Percentiles rank a stretch among this genome's conserved stretches.
These are phyloP conservation scores for Himalopsyche phryganea DNA, from an alignment of 1,140 invertebrate genomes.

Conservation along the genomic window DNA sequence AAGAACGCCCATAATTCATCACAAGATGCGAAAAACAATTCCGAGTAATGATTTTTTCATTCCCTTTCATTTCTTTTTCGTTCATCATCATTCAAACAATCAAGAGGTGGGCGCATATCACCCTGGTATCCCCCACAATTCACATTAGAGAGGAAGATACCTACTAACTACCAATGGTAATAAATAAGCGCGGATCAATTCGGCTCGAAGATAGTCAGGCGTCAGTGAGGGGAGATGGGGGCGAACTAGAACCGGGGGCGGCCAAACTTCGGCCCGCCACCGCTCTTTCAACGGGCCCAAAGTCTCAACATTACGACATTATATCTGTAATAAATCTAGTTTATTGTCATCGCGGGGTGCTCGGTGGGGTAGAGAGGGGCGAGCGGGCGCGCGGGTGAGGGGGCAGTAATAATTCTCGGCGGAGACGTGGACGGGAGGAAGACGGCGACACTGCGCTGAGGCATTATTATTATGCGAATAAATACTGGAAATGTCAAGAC, in stretches of 20 bases:
- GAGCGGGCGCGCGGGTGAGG: conserved; percentile 44
- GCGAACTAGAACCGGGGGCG: conserved; percentile 10
- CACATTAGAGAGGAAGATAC: conserved; percentile 5
- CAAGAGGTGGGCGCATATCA: neutral
- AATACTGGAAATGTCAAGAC: conserved; percentile 57
- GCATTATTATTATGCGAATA: conserved; percentile 61
- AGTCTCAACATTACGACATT: conserved; percentile 36
- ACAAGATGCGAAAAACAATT: too few relatives aligned
- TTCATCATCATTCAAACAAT: neutral
- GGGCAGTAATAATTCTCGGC: conserved; percentile 53
- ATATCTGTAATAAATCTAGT: conserved; percentile 36
- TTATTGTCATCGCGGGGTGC: conserved; percentile 38
- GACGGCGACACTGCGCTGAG: conserved; percentile 48
- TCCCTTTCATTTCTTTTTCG: neutral
- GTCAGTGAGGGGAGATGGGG: conserved; percentile 5
- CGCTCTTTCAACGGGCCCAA: conserved; percentile 35
- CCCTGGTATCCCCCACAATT: conserved; percentile 1
- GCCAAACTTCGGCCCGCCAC: conserved; percentile 30
- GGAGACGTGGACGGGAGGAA: conserved; percentile 35
- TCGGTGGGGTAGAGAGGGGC: conserved; percentile 42
- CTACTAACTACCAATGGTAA: conserved; percentile 21
- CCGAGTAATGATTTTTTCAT: conserved; percentile 1
- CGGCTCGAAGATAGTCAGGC: conserved; percentile 20
- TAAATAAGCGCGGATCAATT: conserved; percentile 33
- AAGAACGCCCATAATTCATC: too few relatives aligned